Evolutionary conservation across 1,140 invertebrate species (phyloP).

Genomic region (Bathynomus jamesi): DNA sequence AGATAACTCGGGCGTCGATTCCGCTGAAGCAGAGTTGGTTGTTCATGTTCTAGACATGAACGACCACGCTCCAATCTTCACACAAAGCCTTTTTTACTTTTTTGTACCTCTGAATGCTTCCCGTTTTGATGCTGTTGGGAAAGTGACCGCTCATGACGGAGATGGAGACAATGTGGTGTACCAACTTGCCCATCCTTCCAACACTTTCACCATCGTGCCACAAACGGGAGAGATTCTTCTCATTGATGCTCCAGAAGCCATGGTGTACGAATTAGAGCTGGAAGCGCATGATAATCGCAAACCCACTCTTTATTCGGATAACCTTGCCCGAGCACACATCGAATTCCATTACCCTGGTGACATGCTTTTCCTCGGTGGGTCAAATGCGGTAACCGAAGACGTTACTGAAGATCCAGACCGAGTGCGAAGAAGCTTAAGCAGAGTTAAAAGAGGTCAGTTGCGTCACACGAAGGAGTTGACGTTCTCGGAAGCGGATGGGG

Average conservation of each 20-base stretch:
- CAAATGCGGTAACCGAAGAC: constrained; percentile 44
- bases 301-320: constrained; percentile 58
- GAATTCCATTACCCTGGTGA: constrained; percentile 57
- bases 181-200: constrained; percentile 63
- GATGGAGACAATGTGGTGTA: constrained; percentile 82
- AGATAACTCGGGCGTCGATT: constrained; percentile 27
- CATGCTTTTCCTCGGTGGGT: constrained; percentile 44
- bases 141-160: constrained; percentile 69
- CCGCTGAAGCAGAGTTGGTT: constrained; percentile 45
- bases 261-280: constrained; percentile 52
- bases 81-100: constrained; percentile 66
- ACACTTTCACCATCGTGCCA: constrained; percentile 75
- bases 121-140: constrained; percentile 68
- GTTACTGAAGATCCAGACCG: constrained; percentile 48
- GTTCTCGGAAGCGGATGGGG: constrained; percentile 82
- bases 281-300: constrained; percentile 70
- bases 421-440: constrained; percentile 55
- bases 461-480: constrained; percentile 84
- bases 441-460: constrained; percentile 71
- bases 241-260: constrained; percentile 47
- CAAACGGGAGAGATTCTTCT: constrained; percentile 82
- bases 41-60: constrained; percentile 75
- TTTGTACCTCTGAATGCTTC: constrained; percentile 57
- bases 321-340: constrained; percentile 63
- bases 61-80: constrained; percentile 79